Evolutionary conservation across 1,140 invertebrate genomes (phyloP).

Genomic region (Battus philenor): DNA sequence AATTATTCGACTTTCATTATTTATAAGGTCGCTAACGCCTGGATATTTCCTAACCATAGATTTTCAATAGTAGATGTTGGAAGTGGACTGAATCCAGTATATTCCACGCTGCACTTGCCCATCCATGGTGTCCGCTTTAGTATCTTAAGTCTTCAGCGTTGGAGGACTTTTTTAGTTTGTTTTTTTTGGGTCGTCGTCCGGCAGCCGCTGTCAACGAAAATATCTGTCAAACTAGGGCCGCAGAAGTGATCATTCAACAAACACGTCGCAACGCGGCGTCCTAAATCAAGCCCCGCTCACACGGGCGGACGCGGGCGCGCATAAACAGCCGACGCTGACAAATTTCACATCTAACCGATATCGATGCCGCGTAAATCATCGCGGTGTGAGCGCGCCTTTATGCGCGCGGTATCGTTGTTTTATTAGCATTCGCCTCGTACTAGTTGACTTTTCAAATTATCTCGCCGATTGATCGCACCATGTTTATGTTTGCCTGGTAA

Average conservation of each 20-base stretch:
- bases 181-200: too few species aligned
- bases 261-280: constrained; percentile 7
- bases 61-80: too few species aligned
- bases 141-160: too few species aligned
- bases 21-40: too few species aligned
- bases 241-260: constrained; percentile 13
- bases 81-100: too few species aligned
- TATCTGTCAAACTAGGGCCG: constrained; percentile 1
- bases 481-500: constrained; percentile 16
- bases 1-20: too few species aligned
- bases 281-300: constrained; percentile 13
- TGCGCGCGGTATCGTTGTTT: constrained; percentile 16
- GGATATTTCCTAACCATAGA: too few species aligned
- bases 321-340: constrained; percentile 39
- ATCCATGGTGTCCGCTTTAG: too few species aligned
- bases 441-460: constrained; percentile 5
- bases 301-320: constrained; percentile 24
- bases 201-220: not conserved
- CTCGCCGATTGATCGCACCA: not conserved
- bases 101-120: too few species aligned
- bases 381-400: constrained; percentile 21
- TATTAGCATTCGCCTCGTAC: not conserved
- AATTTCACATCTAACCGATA: constrained; percentile 36
- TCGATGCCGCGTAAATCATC: constrained; percentile 38
- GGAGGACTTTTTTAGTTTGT: too few species aligned